phyloP scores from a whole-genome alignment of 2,888 invertebrate species.

The Elysia crispata region DNA sequence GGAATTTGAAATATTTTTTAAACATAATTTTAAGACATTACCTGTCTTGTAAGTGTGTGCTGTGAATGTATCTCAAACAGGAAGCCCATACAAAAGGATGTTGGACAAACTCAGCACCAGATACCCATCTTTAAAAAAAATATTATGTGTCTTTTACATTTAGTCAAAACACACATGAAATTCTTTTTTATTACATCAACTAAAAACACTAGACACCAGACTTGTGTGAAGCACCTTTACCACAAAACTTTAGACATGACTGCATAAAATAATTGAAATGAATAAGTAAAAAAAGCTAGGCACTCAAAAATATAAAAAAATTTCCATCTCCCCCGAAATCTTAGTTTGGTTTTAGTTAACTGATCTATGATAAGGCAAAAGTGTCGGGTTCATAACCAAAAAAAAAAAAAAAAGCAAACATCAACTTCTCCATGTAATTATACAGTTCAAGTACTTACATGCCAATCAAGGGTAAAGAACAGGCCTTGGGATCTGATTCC shows the following conservation, averaged over 20 bases:
- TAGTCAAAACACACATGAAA: neutral
- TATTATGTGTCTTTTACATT: neutral
- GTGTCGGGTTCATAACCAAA: no score
- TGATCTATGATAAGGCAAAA: no score
- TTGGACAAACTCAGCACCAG: constrained; percentile 71
- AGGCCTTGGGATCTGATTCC: constrained; percentile 76
- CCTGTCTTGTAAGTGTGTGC: constrained; percentile 71
- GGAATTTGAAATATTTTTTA: no score
- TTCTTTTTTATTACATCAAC: neutral
- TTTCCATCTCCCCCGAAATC: no score
- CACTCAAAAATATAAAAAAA: no score
- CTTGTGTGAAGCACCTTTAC: neutral
- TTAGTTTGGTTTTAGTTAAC: no score
- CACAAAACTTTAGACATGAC: no score
- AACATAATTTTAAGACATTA: constrained; percentile 42
- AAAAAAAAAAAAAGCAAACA: no score
- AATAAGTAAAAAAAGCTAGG: no score
- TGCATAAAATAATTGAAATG: no score
- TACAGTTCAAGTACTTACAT: constrained; percentile 69
- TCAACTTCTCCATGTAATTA: no score
- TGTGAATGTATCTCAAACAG: constrained; percentile 73
- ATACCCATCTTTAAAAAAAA: constrained; percentile 74
- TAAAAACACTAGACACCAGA: no score
- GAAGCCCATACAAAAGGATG: constrained; percentile 75
- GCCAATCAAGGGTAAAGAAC: constrained; percentile 74